These are phyloP conservation scores for Zosterops pallidus DNA, from an alignment of 2,113 vertebrate species.

Conservation along the genomic window DNA sequence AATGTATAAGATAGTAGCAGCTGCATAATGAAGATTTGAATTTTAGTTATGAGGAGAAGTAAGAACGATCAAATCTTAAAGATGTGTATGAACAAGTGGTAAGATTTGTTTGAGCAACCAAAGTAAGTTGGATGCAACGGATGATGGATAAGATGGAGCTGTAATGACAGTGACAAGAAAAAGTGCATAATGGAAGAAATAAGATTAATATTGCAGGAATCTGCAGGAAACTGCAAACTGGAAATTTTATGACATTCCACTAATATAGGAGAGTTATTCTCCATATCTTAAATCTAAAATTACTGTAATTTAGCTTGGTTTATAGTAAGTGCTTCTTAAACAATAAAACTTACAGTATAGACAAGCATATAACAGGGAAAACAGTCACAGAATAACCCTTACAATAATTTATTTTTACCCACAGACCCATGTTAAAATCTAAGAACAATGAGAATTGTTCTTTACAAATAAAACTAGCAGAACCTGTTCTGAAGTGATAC, in stretches of 20 bases:
- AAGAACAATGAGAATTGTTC: neutral
- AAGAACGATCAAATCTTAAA: neutral
- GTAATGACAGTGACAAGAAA: neutral
- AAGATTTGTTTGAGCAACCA: neutral
- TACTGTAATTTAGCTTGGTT: neutral
- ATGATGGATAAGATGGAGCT: neutral
- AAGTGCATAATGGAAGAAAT: neutral
- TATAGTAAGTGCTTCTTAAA: neutral
- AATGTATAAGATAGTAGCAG: neutral
- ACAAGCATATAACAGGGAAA: neutral
- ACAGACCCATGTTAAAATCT: neutral
- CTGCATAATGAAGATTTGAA: neutral
- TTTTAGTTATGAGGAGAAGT: neutral
- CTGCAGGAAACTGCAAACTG: neutral
- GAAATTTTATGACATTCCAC: neutral
- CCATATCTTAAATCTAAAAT: neutral
- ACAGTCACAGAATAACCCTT: neutral
- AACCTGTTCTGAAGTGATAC: neutral
- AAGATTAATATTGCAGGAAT: neutral
- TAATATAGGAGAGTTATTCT: neutral
- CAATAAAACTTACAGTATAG: neutral
- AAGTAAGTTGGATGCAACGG: accelerated
- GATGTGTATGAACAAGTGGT: neutral
- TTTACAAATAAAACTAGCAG: neutral
- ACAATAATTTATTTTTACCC: neutral